phyloP scores from a whole-genome alignment of 2,113 vertebrate species.

The Crotophaga sulcirostris region DNA sequence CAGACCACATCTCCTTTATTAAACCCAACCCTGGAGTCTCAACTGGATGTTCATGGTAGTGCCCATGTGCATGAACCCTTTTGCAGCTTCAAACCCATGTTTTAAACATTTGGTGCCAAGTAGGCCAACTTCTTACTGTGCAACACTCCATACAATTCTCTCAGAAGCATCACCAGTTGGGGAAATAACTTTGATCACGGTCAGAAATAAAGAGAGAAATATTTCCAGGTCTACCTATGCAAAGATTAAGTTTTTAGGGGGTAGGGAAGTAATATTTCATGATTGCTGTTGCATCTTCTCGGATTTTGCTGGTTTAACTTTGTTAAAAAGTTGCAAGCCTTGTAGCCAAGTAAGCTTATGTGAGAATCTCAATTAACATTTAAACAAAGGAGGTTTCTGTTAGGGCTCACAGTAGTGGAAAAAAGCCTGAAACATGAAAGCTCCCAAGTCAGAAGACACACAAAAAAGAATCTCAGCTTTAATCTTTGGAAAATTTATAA shows the following conservation, averaged over 20 bases:
- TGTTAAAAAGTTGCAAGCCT: neutral
- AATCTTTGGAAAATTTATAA: neutral
- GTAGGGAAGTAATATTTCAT: neutral
- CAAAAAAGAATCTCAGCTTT: neutral
- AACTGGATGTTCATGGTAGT: accelerated
- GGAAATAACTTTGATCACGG: neutral
- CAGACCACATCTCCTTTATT: neutral
- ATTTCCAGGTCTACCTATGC: neutral
- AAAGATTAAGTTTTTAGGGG: neutral
- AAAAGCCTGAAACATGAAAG: neutral
- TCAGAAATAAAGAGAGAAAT: neutral
- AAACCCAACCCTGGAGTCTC: neutral
- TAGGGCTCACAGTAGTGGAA: neutral
- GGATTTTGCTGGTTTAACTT: neutral
- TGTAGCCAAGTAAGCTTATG: neutral
- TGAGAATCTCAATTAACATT: neutral
- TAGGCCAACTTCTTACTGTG: neutral
- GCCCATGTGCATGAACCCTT: neutral
- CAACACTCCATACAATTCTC: neutral
- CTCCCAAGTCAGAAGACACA: neutral
- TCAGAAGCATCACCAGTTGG: neutral
- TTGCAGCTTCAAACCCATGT: neutral
- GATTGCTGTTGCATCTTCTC: neutral
- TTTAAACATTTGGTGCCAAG: neutral
- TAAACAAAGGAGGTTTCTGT: neutral